These are phyloP conservation scores for Neopelma chrysocephalum DNA, from an alignment of 2,797 vertebrate species.

Conservation along the genomic window DNA sequence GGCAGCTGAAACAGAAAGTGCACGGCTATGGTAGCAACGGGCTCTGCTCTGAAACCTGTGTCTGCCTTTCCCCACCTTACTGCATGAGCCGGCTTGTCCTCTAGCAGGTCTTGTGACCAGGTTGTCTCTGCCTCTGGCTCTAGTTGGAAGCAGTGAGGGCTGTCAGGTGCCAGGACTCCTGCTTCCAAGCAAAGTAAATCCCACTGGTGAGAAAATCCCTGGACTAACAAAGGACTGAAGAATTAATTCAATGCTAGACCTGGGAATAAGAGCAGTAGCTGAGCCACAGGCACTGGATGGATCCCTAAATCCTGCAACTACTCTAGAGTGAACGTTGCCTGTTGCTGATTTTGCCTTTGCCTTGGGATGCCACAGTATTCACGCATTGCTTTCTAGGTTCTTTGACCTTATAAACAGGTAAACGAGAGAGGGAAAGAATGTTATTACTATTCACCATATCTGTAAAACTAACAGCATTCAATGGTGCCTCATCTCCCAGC, in stretches of 20 bases:
- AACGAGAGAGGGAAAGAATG: not conserved
- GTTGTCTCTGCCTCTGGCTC: not conserved
- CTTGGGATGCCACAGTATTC: not conserved
- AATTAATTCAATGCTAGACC: not conserved
- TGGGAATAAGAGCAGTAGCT: not conserved
- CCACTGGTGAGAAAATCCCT: not conserved
- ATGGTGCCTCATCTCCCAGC: not conserved
- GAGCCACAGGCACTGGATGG: not conserved
- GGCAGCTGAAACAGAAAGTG: not conserved
- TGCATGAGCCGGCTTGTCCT: not conserved
- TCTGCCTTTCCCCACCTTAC: not conserved
- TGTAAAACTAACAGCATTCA: not conserved
- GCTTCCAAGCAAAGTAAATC: not conserved
- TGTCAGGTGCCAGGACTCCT: not conserved
- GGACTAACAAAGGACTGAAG: not conserved
- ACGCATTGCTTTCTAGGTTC: not conserved
- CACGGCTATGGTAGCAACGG: not conserved
- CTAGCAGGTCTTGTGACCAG: not conserved
- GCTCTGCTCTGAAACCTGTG: not conserved
- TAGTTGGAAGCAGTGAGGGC: not conserved
- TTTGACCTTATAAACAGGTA: constrained; percentile 17
- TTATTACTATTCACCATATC: not conserved
- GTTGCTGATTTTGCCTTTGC: not conserved
- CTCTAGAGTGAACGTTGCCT: constrained; percentile 61
- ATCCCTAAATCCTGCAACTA: not conserved